Evolutionary conservation across 2,113 vertebrate species (phyloP).

Genomic region (Pachycephala philippinensis): DNA sequence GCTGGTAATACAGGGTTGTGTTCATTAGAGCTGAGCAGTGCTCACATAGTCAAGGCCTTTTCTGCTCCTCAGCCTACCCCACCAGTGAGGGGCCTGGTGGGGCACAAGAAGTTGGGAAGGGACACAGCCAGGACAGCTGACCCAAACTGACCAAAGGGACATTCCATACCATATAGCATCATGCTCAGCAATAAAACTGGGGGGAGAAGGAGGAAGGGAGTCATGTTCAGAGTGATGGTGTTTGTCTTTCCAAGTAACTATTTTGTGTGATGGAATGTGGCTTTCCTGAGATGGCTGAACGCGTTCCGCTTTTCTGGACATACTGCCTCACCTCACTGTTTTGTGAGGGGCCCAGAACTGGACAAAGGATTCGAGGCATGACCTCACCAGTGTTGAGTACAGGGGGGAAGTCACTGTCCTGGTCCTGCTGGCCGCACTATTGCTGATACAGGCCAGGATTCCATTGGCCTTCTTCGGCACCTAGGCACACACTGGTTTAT

Average conservation of each 20-base stretch:
- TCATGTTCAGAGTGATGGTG: background rate
- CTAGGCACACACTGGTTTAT: fast-evolving
- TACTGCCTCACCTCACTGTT: fast-evolving
- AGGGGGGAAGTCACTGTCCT: background rate
- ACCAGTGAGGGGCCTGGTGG: background rate
- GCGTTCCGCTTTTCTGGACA: background rate
- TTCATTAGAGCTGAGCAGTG: background rate
- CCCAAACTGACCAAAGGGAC: background rate
- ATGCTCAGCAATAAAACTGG: background rate
- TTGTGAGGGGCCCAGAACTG: background rate
- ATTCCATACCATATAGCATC: background rate
- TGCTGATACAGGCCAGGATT: background rate
- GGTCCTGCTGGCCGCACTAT: background rate
- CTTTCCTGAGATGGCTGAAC: background rate
- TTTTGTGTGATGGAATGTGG: background rate
- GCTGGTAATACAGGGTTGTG: background rate
- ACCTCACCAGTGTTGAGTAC: fast-evolving
- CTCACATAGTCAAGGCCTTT: background rate
- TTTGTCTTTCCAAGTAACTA: background rate
- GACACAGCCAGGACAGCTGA: background rate
- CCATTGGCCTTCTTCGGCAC: background rate
- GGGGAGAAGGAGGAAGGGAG: background rate
- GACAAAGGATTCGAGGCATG: background rate
- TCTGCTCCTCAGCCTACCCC: background rate
- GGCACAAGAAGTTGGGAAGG: background rate